These are phyloP conservation scores for Aphodius granarius DNA, from an alignment of 2,888 invertebrate species.

Conservation along the genomic window DNA sequence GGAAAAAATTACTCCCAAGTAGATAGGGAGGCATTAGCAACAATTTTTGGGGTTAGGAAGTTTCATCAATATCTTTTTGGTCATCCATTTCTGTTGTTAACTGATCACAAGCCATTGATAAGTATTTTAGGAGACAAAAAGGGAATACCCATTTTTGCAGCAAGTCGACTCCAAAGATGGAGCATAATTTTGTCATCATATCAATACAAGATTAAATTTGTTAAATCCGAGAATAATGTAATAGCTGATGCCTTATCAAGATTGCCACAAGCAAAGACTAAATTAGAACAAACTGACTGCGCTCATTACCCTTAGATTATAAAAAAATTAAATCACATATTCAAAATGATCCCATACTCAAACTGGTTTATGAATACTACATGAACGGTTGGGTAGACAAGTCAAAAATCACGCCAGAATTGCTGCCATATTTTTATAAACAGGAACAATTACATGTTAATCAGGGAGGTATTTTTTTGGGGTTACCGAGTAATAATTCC, in stretches of 20 bases:
- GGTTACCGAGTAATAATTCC: conserved; percentile 14
- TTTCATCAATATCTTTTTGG: no score
- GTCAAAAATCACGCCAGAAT: neutral
- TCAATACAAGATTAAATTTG: no score
- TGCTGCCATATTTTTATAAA: neutral
- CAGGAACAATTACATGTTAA: neutral
- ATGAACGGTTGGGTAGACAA: neutral
- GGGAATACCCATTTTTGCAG: no score
- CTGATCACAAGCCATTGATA: no score
- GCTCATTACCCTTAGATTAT: neutral
- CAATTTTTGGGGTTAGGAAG: no score
- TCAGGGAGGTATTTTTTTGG: neutral
- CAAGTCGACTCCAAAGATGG: no score
- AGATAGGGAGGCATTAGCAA: no score
- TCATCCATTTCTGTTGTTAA: no score
- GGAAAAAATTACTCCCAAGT: no score
- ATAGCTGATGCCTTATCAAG: neutral
- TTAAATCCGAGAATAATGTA: no score
- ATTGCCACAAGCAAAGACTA: neutral
- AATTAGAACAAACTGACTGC: neutral
- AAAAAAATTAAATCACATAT: conserved; percentile 8
- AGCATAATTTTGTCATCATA: no score
- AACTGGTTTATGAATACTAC: neutral
- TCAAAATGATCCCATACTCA: conserved; percentile 4
- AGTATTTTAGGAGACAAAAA: no score